Base-by-base conservation (phyloP, 2,797 vertebrate species). In the Poecilia wingei region DNA sequence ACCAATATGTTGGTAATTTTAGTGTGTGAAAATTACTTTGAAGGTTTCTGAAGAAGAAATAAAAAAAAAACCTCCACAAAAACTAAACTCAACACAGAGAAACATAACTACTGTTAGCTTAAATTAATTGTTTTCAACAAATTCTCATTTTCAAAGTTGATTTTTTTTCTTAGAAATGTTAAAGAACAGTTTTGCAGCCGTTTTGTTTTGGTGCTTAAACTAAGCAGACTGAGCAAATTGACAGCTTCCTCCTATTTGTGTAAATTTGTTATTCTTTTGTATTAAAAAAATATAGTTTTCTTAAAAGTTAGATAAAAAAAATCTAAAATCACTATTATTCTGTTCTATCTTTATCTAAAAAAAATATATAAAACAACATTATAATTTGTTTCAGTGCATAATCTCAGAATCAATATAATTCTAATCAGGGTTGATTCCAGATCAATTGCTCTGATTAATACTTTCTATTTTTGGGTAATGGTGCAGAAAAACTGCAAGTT, bases 31-130 rank as follows among this genome's bases (percentile, higher is more conserved):
- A 49, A 75, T 82, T 22, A 6, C 10, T 55, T 79, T 72, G 20
- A 80, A 71, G 8, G 45, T 39, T 59, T 80, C 18, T 49, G 8
- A 75, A 78, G 20, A 20, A 6, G 66, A 74, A 83, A 78, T n/a
- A 0, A 7, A 41, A 39, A 41, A 68, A 13, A 4, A 2, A n/a
- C n/a, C 25, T 6, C 25, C 22, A 41, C 64, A 45, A 70, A 43
- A 14, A 45, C 20, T 39, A n/a, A 70, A 70, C 9, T 43, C 20
- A 45, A n/a, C 9, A 69, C 12, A 28, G 1, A 70, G 36, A 46
- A 45, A 68, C 3, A 41, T 41, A 41, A 16, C 1, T 68, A 12
- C 0, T 25, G 64, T 68, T 39, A 68, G 36, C 10, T 68, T 68
- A 8, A 20, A 64, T 41, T 41, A 5, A 39, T 68, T 41, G 13